Evolutionary conservation across 2,888 invertebrate genomes (phyloP).

Genomic region (Sthenelais limicola): DNA sequence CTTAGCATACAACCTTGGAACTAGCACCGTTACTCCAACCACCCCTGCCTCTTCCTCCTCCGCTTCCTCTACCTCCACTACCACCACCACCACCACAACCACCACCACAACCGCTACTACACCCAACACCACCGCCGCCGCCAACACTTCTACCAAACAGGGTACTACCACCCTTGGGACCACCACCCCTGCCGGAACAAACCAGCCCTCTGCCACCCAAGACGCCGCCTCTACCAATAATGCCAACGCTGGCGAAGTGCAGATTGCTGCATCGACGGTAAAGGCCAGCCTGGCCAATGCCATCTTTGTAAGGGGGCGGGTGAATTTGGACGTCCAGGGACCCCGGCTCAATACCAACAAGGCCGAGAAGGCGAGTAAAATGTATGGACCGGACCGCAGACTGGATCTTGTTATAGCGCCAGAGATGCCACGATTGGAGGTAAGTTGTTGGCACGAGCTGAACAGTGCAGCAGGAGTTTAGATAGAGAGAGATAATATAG

Average conservation of each 20-base stretch:
- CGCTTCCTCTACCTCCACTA: constrained; percentile 25
- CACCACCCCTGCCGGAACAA: neutral
- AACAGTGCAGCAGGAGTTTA: no score
- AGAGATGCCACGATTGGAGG: constrained; percentile 87
- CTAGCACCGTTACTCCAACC: constrained; percentile 41
- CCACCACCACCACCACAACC: constrained; percentile 1
- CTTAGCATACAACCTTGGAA: constrained; percentile 78
- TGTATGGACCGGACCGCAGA: constrained; percentile 79
- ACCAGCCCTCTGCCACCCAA: neutral
- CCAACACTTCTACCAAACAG: neutral
- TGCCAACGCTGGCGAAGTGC: neutral
- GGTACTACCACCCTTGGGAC: neutral
- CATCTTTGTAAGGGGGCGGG: constrained; percentile 68
- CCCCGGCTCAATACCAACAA: constrained; percentile 75
- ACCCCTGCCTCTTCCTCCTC: constrained; percentile 21
- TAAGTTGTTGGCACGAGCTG: no score
- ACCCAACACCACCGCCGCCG: neutral
- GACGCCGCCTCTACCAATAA: no score
- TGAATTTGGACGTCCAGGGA: constrained; percentile 75
- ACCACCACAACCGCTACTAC: no score
- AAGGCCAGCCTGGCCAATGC: neutral
- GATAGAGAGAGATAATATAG: no score
- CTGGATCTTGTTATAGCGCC: constrained; percentile 84
- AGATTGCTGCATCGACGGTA: neutral
- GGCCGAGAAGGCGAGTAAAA: constrained; percentile 74